phyloP scores from a whole-genome alignment of 2,797 vertebrate genomes.

The Arremon aurantiirostris region DNA sequence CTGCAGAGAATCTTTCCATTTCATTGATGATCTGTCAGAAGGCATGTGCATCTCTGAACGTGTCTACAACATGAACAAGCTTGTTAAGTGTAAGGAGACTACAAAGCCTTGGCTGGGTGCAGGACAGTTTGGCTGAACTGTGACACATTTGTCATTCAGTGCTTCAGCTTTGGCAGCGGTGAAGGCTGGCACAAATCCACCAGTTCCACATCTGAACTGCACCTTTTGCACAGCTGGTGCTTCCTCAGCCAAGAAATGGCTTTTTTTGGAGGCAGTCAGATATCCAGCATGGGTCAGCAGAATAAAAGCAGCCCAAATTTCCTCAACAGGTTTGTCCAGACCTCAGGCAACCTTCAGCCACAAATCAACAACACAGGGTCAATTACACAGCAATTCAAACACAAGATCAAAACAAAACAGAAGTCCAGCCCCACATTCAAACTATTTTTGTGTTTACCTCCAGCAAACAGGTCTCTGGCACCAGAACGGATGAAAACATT shows the following conservation, averaged over 20 bases:
- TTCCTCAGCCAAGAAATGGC: neutral
- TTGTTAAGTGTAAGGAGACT: neutral
- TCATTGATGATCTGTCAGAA: neutral
- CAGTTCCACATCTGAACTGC: neutral
- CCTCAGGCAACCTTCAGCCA: neutral
- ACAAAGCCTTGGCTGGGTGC: neutral
- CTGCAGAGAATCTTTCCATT: neutral
- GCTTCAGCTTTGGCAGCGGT: neutral
- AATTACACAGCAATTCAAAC: neutral
- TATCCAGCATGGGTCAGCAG: neutral
- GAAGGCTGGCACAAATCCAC: neutral
- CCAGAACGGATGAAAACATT: neutral
- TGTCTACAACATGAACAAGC: fast-evolving
- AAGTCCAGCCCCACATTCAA: neutral
- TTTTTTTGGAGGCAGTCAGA: neutral
- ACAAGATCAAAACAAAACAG: conserved; percentile 4
- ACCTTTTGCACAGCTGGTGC: neutral
- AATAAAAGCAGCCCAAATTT: neutral
- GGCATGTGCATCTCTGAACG: neutral
- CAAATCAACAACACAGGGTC: neutral
- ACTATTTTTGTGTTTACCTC: neutral
- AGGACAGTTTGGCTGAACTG: neutral
- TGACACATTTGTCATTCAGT: neutral
- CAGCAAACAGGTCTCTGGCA: neutral
- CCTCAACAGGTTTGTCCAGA: neutral